phyloP scores from a whole-genome alignment of 2,888 invertebrate species.

The Drosophila hawaiiensis region DNA sequence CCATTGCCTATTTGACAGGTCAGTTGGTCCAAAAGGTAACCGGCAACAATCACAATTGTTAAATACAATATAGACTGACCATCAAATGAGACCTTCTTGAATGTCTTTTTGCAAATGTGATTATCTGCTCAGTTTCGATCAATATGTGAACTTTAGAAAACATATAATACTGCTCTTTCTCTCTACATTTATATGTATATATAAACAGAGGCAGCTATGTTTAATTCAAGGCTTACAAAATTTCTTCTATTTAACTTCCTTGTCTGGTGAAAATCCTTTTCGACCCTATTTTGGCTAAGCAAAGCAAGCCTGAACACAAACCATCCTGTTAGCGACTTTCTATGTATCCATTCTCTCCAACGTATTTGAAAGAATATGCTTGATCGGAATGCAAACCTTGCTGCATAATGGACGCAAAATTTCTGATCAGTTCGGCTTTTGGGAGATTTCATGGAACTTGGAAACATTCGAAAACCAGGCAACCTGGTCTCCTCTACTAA shows the following conservation, averaged over 20 bases:
- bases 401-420: no score
- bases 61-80: slow-evolving; percentile 4
- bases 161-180: neutral
- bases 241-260: neutral
- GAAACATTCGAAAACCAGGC: no score
- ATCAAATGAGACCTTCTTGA: slow-evolving; percentile 17
- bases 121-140: neutral
- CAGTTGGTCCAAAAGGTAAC: slow-evolving; percentile 13
- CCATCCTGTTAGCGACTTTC: neutral
- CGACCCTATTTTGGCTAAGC: neutral
- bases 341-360: neutral
- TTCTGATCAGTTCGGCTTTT: no score
- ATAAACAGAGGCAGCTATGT: neutral
- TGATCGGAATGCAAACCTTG: neutral
- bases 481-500: no score
- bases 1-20: neutral
- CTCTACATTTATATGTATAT: neutral
- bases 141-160: neutral
- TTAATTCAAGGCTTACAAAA: neutral
- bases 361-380: neutral
- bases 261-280: neutral
- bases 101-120: neutral
- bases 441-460: no score
- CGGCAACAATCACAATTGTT: slow-evolving; percentile 13
- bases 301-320: neutral